Evolutionary conservation across 2,113 vertebrate species (phyloP).

Genomic region (Tyrannus savana): DNA sequence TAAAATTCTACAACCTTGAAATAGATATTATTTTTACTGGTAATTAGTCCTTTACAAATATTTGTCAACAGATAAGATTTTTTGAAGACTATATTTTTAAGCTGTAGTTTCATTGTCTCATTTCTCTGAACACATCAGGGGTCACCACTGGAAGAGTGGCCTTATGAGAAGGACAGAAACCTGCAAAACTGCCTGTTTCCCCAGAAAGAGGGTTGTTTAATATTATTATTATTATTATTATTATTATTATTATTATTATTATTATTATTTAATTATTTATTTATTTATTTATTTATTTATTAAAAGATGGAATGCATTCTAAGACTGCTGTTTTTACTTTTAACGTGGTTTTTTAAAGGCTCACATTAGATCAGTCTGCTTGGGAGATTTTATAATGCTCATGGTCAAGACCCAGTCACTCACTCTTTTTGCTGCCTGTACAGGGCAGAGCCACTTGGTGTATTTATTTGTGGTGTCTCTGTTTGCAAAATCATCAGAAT

Average conservation of each 20-base stretch:
- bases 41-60: not conserved
- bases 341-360: not conserved
- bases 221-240: not conserved
- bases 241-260: not conserved
- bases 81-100: not conserved
- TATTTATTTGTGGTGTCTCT: not conserved
- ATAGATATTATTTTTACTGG: not conserved
- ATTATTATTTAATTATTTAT: not conserved
- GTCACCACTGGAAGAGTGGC: not conserved
- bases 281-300: not conserved
- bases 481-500: not conserved
- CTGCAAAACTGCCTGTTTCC: not conserved
- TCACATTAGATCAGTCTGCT: not conserved
- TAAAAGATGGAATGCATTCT: not conserved
- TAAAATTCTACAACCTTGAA: not conserved
- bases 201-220: not conserved
- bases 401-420: accelerated
- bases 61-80: not conserved
- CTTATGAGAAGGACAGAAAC: not conserved
- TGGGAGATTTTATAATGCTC: not conserved
- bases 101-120: not conserved
- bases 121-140: not conserved
- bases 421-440: accelerated
- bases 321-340: not conserved
- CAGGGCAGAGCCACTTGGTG: accelerated